Percentiles rank a stretch among this genome's conserved stretches.
Conservation (phyloP, 1,140 invertebrate genomes). For the Drosophila melanogaster region DNA sequence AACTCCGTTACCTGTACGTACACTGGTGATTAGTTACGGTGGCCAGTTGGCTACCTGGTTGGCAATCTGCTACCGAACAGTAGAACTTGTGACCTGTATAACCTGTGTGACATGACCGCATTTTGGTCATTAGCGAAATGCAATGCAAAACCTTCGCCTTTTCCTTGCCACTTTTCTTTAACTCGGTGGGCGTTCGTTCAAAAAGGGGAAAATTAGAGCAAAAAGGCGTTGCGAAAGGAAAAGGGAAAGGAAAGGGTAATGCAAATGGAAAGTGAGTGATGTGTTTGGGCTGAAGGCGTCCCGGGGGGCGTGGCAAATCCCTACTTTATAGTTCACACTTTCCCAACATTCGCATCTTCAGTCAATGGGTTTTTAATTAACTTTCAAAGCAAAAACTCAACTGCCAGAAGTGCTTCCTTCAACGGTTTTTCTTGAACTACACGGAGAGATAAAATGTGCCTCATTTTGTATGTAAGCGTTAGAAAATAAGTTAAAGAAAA, state of each 20-base stretch:
- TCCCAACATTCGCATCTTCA: conserved; percentile 5
- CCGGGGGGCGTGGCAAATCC: conserved; percentile 34
- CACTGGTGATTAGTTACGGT: conserved; percentile 14
- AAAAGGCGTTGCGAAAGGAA: not conserved
- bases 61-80: conserved; percentile 24
- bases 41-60: conserved; percentile 5
- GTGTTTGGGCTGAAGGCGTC: conserved; percentile 26
- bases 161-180: conserved; percentile 3
- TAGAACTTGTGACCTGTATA: not conserved
- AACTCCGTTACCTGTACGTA: conserved; percentile 7
- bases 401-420: conserved; percentile 1
- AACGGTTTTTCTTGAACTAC: not conserved
- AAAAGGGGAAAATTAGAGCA: conserved; percentile 21
- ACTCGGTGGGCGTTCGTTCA: not conserved
- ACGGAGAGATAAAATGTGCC: not conserved
- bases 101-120: conserved; percentile 24
- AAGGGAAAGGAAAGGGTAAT: not conserved
- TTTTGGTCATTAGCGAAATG: conserved; percentile 43
- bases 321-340: conserved; percentile 26
- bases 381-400: conserved; percentile 51
- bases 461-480: not conserved
- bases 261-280: conserved; percentile 22
- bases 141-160: conserved; percentile 14
- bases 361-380: conserved; percentile 60
- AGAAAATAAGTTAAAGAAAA: too few species aligned